Conservation (phyloP, 2,113 vertebrate genomes). For the Acanthisitta chloris region DNA sequence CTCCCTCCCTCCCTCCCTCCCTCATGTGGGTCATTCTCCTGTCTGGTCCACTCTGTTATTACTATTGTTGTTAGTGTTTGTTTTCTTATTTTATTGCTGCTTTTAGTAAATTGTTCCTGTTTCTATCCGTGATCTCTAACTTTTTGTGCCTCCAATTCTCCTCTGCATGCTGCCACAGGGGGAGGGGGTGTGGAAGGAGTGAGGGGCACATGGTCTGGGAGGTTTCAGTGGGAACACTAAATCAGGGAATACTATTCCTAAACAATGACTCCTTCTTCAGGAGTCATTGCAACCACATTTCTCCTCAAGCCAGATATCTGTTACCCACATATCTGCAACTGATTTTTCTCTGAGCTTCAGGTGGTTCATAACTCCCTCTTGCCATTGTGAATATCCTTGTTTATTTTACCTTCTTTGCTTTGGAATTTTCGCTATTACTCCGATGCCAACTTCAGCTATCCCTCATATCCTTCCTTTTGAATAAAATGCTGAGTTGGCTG, state of each 20-base stretch:
- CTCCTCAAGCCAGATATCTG: background rate
- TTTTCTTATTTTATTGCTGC: background rate
- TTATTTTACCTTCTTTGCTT: background rate
- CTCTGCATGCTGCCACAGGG: too few species aligned
- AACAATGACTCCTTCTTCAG: background rate
- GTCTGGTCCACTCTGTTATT: background rate
- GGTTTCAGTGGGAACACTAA: background rate
- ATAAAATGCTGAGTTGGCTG: background rate
- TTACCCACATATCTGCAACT: background rate
- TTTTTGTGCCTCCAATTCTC: background rate
- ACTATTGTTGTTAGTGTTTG: background rate
- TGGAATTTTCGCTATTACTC: background rate
- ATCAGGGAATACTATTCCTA: background rate
- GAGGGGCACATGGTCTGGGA: too few species aligned
- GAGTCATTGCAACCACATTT: background rate
- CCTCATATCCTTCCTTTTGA: background rate
- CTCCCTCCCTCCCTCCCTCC: too few species aligned
- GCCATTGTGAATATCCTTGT: background rate
- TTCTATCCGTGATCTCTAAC: background rate
- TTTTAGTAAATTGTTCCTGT: background rate
- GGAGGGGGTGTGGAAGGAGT: background rate
- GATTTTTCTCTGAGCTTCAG: background rate
- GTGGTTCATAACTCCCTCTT: background rate
- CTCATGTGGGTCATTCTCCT: accelerated
- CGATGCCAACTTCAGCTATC: background rate